Conservation (phyloP, 2,888 invertebrate genomes). For the Anaspis maculata region DNA sequence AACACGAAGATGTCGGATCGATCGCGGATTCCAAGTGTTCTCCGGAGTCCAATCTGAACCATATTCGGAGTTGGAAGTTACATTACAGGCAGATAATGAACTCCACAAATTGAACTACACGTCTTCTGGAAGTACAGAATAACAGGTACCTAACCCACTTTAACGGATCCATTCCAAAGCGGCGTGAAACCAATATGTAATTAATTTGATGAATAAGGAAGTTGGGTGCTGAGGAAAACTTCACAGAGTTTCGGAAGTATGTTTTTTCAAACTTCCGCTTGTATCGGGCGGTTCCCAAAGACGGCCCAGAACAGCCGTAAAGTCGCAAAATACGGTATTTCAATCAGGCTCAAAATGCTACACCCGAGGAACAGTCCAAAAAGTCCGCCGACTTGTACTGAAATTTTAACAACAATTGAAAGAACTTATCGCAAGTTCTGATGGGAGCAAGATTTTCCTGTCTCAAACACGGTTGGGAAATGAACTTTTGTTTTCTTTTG, state of each 20-base stretch:
- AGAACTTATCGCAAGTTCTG: neutral
- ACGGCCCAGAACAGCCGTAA: slow-evolving; percentile 18
- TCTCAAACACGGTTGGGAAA: no score
- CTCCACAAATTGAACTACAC: no score
- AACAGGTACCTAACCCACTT: no score
- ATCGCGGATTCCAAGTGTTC: neutral
- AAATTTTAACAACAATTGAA: slow-evolving; percentile 17
- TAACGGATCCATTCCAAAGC: no score
- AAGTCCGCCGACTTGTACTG: slow-evolving; percentile 44
- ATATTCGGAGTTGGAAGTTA: neutral
- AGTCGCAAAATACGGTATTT: slow-evolving; percentile 21
- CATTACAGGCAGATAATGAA: no score
- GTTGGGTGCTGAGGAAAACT: no score
- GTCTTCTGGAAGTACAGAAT: no score
- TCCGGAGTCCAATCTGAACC: slow-evolving; percentile 2
- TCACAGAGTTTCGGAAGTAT: neutral
- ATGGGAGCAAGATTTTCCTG: no score
- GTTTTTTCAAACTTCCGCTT: neutral
- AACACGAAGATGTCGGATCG: slow-evolving; percentile 3
- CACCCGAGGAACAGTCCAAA: slow-evolving; percentile 44
- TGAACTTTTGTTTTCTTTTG: no score
- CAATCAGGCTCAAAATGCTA: slow-evolving; percentile 32
- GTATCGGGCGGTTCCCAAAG: slow-evolving; percentile 26
- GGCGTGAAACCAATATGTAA: no score
- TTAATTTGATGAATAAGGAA: no score